Base-by-base conservation (phyloP, 2,797 vertebrate genomes). In the Eidolon dupreanum region DNA sequence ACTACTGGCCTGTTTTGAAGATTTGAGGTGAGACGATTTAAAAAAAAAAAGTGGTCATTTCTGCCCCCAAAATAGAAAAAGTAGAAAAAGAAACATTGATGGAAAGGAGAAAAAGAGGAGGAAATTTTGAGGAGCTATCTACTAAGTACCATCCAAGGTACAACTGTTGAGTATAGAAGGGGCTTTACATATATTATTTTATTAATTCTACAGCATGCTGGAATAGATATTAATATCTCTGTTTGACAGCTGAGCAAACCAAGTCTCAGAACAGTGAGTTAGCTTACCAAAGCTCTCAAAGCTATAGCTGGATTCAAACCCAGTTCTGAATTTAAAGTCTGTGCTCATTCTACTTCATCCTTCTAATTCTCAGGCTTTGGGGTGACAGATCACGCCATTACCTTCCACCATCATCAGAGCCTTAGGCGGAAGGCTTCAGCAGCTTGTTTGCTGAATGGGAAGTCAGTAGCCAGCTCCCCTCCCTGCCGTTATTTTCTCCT, bases 1-100 rank as follows among this genome's bases (percentile, higher is more conserved):
- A 70, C 49, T 61, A 28, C 12, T 96, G 59, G 3, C 20, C 22
- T 92, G 22, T 94, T 88, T 92, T 73, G 71, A 95, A 88, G 19
- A 92, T 65, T 57, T 57, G 43, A 89, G 59, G 61, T 73, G 84
- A 93, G 65, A 70, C 46, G 26, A 2, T 57, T 28, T 38, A 75
- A 93, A 24, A 66, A 46, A 9, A 59, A 49, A 66, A 36, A 28
- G 17, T 70, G 38, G 28, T 66, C 5, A 10, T 75, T 91, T 92
- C 71, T 89, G 65, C 38, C 38, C 11, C 0, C 36, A 41, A 11
- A 26, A 65, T 33, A 63, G 66, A 38, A 36, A 77, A 83, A 3
- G 15, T 41, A n/a, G 63, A 41, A 46, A 82, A 95, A 77, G 57
- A 31, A 70, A 3, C 8, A 22, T 77, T 31, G n/a, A 49, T 90